A percentile compares a stretch with the other conserved stretches of the same genome.
phyloP scores from a whole-genome alignment of 92 coral and sea anemone genomes.

The Palythoa caribaeorum region DNA sequence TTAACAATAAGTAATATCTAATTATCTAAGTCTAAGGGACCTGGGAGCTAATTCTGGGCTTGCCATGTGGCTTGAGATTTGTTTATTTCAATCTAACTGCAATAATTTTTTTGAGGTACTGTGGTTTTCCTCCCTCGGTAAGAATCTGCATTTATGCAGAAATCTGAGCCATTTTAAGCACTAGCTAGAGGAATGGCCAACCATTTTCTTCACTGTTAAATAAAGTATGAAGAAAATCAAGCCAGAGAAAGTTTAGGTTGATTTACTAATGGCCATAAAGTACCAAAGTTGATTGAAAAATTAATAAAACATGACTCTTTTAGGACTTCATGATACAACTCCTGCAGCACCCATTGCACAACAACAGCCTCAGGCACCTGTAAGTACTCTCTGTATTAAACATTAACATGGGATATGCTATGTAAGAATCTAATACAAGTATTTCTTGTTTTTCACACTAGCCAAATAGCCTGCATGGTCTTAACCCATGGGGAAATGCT shows the following conservation, averaged over 20 bases:
- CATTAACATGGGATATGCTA: neutral
- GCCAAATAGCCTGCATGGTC: slow-evolving; percentile 20
- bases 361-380: slow-evolving; percentile 61
- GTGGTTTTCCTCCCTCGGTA: too few relatives aligned
- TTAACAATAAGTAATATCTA: too few relatives aligned
- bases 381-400: slow-evolving; percentile 6
- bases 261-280: neutral
- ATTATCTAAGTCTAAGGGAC: too few relatives aligned
- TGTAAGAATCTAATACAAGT: neutral
- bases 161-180: too few relatives aligned
- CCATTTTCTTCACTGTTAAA: too few relatives aligned
- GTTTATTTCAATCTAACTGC: too few relatives aligned
- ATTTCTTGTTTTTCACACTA: neutral
- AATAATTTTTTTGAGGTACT: too few relatives aligned
- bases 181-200: too few relatives aligned
- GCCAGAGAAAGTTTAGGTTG: neutral
- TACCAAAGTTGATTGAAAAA: neutral
- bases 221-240: too few relatives aligned
- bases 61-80: too few relatives aligned
- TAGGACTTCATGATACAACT: slow-evolving; percentile 78
- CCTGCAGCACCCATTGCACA: slow-evolving; percentile 40
- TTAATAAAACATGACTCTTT: neutral
- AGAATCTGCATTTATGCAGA: too few relatives aligned
- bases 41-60: too few relatives aligned
- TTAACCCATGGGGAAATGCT: slow-evolving; percentile 7